Evolutionary conservation across 2,113 vertebrate genomes (phyloP).

Genomic region (Atractosteus spatula): DNA sequence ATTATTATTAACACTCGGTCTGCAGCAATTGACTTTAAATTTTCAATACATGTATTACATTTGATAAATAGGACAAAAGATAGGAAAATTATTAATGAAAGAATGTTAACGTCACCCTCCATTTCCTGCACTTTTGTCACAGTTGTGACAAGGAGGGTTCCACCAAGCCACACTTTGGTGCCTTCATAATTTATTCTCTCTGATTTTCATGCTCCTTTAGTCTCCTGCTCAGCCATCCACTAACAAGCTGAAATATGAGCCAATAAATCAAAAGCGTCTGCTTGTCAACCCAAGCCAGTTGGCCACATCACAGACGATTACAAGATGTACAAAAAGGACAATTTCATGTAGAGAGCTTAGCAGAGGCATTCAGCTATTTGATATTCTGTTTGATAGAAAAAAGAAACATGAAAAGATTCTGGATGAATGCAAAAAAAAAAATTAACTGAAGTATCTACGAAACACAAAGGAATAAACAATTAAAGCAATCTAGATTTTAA

Average conservation of each 20-base stretch:
- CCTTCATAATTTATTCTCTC: conserved; percentile 84
- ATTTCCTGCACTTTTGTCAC: conserved; percentile 69
- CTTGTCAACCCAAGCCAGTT: conserved; percentile 84
- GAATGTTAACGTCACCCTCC: conserved; percentile 60
- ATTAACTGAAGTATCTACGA: neutral
- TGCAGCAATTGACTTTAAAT: too few relatives aligned
- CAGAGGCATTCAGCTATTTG: conserved; percentile 57
- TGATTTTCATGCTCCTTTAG: conserved; percentile 79
- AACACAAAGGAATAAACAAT: conserved; percentile 10
- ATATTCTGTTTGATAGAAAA: conserved; percentile 75
- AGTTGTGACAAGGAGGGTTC: conserved; percentile 69
- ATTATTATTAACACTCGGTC: too few relatives aligned
- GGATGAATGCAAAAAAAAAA: conserved; percentile 7
- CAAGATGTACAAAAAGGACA: conserved; percentile 66
- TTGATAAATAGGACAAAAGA: too few relatives aligned
- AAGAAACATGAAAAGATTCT: conserved; percentile 57
- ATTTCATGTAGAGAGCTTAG: conserved; percentile 64
- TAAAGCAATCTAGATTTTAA: neutral
- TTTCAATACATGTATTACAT: too few relatives aligned
- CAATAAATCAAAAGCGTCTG: conserved; percentile 88
- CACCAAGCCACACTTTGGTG: conserved; percentile 72
- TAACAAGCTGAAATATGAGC: conserved; percentile 85
- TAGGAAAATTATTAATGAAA: conserved; percentile 53
- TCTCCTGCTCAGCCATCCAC: conserved; percentile 77
- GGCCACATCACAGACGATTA: conserved; percentile 84